Base-by-base conservation (phyloP, 2,888 invertebrate species). In the Neoscelio sp. region DNA sequence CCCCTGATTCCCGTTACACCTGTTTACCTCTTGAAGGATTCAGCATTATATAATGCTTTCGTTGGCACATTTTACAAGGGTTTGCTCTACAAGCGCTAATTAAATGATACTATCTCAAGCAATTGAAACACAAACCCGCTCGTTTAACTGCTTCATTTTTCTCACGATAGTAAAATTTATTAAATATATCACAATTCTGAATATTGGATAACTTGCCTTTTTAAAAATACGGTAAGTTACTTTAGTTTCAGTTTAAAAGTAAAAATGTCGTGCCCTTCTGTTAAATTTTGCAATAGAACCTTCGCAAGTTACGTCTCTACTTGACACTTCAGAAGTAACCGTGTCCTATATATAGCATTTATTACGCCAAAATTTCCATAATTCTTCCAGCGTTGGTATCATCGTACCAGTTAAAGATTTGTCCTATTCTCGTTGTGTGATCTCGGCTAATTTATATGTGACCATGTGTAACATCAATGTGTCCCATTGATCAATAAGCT, bases 71-170 rank as follows among this genome's bases (percentile, higher is more conserved):
- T 18, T 8, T 28, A 2, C 70, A 70, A 18, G 42, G 18, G 4
- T 12, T 2, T 10, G 58, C 42, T 33, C 33, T 20, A 42, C 60
- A 60, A 1, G 23, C 8, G 13, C 26, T 15, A 10, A 23, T 17
- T n/a, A 23, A 8, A 12, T 60, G 42, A 17, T 28, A 15, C 1
- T 12, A 2, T 26, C 60, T 12, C 18, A 60, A 42, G 18, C 60
- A 60, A 42, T 60, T 60, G 6, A 60, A 42, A n/a, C 60, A 60
- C 10, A 60, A 42, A 12, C 26, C 23, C n/a, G 60, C 23, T 8
- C 35, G 20, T 26, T 42, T 60, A 10, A 30, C 23, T 26, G 44
- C 40, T 26, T 60, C 44, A 23, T 17, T 18, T 42, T 30, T 40
- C 2, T 60, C 60, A 17, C 1, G 5, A 10, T 7, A 2, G 10